Conservation (phyloP, 2,113 vertebrate species). For the Zapornia atra region DNA sequence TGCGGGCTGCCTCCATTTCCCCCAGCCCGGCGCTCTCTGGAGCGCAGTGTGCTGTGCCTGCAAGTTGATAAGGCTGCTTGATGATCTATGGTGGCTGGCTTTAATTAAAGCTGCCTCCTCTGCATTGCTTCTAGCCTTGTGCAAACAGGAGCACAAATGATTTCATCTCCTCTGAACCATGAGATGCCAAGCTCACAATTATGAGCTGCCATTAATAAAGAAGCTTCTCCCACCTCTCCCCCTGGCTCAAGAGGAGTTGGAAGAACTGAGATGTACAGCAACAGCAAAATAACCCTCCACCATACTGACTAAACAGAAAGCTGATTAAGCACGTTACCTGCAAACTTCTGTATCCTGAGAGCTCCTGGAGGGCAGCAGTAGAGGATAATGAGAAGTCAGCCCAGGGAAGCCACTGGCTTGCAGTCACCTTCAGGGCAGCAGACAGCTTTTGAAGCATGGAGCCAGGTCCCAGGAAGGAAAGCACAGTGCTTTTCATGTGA, state of each 20-base stretch:
- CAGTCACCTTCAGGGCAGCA: background rate
- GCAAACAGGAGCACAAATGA: background rate
- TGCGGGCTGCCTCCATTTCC: background rate
- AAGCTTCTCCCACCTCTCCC: background rate
- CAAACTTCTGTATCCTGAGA: background rate
- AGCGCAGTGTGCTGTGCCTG: rapidly evolving
- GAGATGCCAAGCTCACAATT: constrained; percentile 3
- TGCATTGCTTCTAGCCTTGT: background rate
- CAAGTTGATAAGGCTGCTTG: background rate
- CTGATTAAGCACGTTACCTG: background rate
- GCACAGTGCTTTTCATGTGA: background rate
- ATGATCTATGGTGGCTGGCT: background rate
- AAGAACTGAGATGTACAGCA: background rate
- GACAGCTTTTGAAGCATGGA: background rate
- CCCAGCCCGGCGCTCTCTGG: rapidly evolving
- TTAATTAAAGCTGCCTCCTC: constrained; percentile 53
- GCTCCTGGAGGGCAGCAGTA: background rate
- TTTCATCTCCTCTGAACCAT: background rate
- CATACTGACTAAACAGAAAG: background rate
- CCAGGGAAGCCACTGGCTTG: background rate
- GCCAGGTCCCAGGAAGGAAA: background rate
- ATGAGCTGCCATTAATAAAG: background rate
- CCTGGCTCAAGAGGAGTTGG: background rate
- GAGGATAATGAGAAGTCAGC: background rate
- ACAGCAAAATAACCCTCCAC: background rate